These are phyloP conservation scores for Bovichtus diacanthus DNA, from an alignment of 2,797 vertebrate genomes.

Conservation along the genomic window DNA sequence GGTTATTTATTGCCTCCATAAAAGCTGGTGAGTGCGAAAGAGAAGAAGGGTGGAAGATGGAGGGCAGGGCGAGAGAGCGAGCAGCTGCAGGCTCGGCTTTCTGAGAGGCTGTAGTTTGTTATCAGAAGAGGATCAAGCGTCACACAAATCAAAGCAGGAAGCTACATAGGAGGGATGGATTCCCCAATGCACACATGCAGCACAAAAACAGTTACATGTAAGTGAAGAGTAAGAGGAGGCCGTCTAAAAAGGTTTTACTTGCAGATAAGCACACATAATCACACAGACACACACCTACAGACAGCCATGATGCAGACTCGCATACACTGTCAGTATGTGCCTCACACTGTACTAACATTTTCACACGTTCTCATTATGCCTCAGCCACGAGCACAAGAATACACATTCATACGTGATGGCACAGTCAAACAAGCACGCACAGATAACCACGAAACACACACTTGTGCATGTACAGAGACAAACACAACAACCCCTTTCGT, in stretches of 20 bases:
- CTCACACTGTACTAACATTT: conserved; percentile 49
- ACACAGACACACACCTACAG: conserved; percentile 21
- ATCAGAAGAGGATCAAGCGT: conserved; percentile 64
- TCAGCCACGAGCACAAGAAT: background rate
- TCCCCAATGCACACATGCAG: conserved; percentile 5
- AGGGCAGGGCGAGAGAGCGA: conserved; percentile 58
- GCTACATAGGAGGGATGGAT: conserved; percentile 37
- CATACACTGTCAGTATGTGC: conserved; percentile 25
- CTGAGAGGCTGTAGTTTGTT: conserved; percentile 70
- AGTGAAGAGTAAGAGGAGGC: conserved; percentile 14
- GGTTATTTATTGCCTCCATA: conserved; percentile 79
- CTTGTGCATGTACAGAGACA: background rate
- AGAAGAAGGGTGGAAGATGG: conserved; percentile 65
- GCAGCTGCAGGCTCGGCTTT: conserved; percentile 72
- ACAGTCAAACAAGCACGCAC: background rate
- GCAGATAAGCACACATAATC: conserved; percentile 37
- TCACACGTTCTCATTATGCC: conserved; percentile 38
- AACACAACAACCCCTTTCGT: conserved; percentile 24
- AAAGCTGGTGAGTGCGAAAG: conserved; percentile 68
- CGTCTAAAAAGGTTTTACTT: conserved; percentile 25
- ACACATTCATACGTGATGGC: conserved; percentile 4
- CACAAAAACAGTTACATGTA: conserved; percentile 21
- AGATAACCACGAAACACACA: background rate
- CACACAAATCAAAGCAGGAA: conserved; percentile 71
- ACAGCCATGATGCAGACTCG: conserved; percentile 11